Base-by-base conservation (phyloP, 2,113 vertebrate species). In the Tetrax tetrax region DNA sequence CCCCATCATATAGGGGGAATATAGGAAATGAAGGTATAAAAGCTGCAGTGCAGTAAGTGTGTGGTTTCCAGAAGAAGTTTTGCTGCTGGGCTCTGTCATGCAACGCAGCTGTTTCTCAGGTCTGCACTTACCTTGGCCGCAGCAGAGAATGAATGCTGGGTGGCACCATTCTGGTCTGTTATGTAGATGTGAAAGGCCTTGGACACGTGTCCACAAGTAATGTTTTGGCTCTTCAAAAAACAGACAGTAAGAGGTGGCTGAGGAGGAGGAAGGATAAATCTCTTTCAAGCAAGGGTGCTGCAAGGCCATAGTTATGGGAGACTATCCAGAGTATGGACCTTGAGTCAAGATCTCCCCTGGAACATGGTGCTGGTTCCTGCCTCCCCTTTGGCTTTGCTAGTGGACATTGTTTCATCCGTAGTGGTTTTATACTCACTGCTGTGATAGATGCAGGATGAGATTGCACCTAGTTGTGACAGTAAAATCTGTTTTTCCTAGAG, bases 361-460 rank as follows among this genome's bases (percentile, higher is more conserved):
- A 64, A 28, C 3, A 1, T 37, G 51, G n/a, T 31, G 61, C 27
- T 74, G 83, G 50, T 59, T 75, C 61, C 65, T 57, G 33, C 35
- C 47, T 66, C 47, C 13, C 1, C 45, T 38, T 31, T n/a, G 17
- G 18, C 9, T 92, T 59, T 27, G 65, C 4, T 45, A 1, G n/a
- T 38, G 80, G 37, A 8, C 0, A 0, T 19, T 45, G 23, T 35
- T 66, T 38, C 28, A 14, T 24, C 85, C 29, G 0, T 1, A 11
- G 10, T n/a, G n/a, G n/a, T n/a, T n/a, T n/a, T n/a, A n/a, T n/a
- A n/a, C n/a, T n/a, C n/a, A n/a, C n/a, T n/a, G n/a, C 68, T 47
- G 23, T n/a, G 45, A 11, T 12, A 17, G 69, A 15, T 35, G 65
- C 81, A 72, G 65, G 50, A 31, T 23, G 68, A 61, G 38, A 16